A percentile compares a stretch with the other conserved stretches of the same genome.
phyloP scores from a whole-genome alignment of 2,797 vertebrate species.

The Brachyalestes nurse region DNA sequence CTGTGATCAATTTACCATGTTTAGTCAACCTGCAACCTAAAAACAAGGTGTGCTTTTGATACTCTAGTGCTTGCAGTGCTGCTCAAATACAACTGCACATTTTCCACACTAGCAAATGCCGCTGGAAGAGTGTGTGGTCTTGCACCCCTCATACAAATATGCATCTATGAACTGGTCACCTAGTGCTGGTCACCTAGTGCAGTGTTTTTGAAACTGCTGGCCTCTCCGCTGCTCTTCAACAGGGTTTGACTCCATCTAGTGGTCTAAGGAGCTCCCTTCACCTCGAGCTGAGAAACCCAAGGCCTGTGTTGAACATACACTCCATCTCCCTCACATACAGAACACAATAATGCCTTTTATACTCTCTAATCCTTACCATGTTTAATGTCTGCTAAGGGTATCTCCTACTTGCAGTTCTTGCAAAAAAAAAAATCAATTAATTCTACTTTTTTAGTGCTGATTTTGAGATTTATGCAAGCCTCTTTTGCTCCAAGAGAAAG shows the following conservation, averaged over 20 bases:
- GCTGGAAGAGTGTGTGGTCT: not conserved
- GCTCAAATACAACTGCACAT: not conserved
- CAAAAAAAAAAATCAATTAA: slow-evolving; percentile 24
- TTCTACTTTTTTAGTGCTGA: slow-evolving; percentile 20
- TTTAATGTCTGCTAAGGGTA: slow-evolving; percentile 23
- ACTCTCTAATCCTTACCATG: slow-evolving; percentile 34
- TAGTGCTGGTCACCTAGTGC: not conserved
- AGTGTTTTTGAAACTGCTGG: not conserved
- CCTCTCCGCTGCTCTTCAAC: slow-evolving; percentile 67
- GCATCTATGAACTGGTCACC: slow-evolving; percentile 13
- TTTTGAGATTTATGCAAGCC: slow-evolving; percentile 38
- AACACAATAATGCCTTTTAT: slow-evolving; percentile 31
- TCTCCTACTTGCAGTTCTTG: slow-evolving; percentile 13
- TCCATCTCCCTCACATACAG: not conserved
- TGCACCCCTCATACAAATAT: not conserved
- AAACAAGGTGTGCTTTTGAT: too few relatives aligned
- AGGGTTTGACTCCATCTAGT: slow-evolving; percentile 87
- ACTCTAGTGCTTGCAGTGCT: not conserved
- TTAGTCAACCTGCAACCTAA: too few relatives aligned
- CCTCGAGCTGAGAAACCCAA: slow-evolving; percentile 37
- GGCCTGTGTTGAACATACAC: slow-evolving; percentile 33
- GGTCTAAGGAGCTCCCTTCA: slow-evolving; percentile 71
- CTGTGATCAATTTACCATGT: not conserved
- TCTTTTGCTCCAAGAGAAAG: slow-evolving; percentile 53
- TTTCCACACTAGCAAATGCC: not conserved